Conservation (phyloP, 2,113 vertebrate genomes). For the Origma solitaria region DNA sequence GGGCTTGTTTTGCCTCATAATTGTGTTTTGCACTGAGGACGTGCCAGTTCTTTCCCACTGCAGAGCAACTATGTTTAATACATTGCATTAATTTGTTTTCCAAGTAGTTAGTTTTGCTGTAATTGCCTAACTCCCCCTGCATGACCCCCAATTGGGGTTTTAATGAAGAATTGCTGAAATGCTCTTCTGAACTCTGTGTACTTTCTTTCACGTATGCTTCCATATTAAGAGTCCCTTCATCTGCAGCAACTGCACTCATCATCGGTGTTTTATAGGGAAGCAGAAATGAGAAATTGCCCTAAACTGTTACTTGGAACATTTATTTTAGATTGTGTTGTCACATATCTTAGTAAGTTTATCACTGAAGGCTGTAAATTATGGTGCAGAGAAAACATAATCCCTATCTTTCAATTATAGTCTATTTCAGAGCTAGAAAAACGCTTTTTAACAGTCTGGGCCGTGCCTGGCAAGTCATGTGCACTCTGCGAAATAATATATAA, state of each 20-base stretch:
- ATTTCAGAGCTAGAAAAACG: fast-evolving
- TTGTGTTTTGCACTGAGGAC: neutral
- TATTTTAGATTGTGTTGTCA: neutral
- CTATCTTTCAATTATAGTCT: neutral
- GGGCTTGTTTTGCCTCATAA: neutral
- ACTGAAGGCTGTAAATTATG: neutral
- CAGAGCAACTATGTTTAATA: neutral
- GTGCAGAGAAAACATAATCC: neutral
- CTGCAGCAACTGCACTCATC: neutral
- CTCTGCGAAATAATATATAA: neutral
- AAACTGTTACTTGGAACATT: neutral
- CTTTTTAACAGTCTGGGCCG: neutral
- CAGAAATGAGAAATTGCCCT: neutral
- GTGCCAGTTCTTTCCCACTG: neutral
- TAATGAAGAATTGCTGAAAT: neutral
- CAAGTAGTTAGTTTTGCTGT: neutral
- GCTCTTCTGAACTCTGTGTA: neutral
- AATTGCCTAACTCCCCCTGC: neutral
- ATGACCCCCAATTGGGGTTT: neutral
- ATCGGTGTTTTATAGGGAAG: neutral
- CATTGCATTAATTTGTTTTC: neutral
- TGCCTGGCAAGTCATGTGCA: neutral
- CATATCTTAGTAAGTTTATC: neutral
- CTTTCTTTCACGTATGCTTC: neutral
- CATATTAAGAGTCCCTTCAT: neutral